Evolutionary conservation across 2,888 invertebrate genomes (phyloP).

Genomic region (Synanthedon tipuliformis): DNA sequence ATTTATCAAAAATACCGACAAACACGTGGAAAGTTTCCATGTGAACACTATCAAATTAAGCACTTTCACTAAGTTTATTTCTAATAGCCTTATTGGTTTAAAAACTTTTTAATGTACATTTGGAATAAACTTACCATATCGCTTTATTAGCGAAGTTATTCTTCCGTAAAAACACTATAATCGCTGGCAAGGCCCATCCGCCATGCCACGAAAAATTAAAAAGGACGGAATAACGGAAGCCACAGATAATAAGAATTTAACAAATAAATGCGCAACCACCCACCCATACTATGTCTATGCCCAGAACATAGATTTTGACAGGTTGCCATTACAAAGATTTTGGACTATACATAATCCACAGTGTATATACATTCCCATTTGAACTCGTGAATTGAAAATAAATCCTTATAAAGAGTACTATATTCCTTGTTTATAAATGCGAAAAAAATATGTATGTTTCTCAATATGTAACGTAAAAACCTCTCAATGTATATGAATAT

Average conservation of each 20-base stretch:
- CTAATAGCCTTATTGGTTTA: slow-evolving; percentile 15
- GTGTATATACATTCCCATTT: too few relatives aligned
- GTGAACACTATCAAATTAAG: slow-evolving; percentile 6
- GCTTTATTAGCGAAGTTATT: slow-evolving; percentile 58
- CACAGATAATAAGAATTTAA: too few relatives aligned
- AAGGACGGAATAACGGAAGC: slow-evolving; percentile 68
- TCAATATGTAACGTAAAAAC: too few relatives aligned
- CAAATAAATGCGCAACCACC: too few relatives aligned
- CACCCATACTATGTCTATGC: too few relatives aligned
- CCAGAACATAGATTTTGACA: slow-evolving; percentile 36
- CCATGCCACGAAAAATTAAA: slow-evolving; percentile 69
- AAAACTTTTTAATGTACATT: slow-evolving; percentile 17
- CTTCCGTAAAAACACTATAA: slow-evolving; percentile 57
- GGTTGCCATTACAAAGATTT: slow-evolving; percentile 27
- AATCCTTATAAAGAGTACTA: too few relatives aligned
- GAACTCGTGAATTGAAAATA: too few relatives aligned
- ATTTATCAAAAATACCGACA: slow-evolving; percentile 5
- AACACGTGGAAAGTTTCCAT: slow-evolving; percentile 20
- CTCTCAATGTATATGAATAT: too few relatives aligned
- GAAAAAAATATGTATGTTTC: too few relatives aligned
- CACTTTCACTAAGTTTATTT: slow-evolving; percentile 29
- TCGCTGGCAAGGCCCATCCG: slow-evolving; percentile 63
- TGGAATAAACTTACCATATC: slow-evolving; percentile 58
- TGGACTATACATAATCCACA: too few relatives aligned
- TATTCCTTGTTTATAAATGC: too few relatives aligned